Conservation (phyloP, 2,113 vertebrate genomes). For the Catagonus wagneri region DNA sequence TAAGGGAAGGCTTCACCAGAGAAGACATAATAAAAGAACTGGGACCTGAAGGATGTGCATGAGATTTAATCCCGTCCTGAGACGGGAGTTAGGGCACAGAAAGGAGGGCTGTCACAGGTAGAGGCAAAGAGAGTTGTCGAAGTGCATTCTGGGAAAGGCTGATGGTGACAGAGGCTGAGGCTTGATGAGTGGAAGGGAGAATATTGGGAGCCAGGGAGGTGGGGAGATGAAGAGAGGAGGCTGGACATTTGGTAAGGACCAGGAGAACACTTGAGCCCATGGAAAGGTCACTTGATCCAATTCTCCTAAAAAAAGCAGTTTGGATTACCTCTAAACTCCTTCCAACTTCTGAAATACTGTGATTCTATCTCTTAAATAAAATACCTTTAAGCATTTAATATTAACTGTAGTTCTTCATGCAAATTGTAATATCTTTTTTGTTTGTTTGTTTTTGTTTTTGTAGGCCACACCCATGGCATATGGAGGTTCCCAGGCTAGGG, state of each 20-base stretch:
- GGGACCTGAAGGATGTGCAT: not conserved
- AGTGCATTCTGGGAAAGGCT: not conserved
- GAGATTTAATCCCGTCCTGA: not conserved
- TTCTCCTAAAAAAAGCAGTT: not conserved
- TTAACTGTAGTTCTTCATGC: not conserved
- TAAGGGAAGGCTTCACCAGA: not conserved
- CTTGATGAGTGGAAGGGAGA: not conserved
- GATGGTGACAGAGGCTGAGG: not conserved
- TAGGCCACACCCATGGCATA: too few species aligned
- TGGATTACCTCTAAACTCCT: not conserved
- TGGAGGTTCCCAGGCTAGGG: too few species aligned
- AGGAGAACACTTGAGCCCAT: not conserved
- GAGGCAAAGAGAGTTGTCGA: not conserved
- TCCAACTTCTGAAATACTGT: not conserved
- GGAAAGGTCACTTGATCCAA: not conserved
- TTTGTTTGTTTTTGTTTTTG: too few species aligned
- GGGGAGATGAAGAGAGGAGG: not conserved
- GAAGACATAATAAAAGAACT: not conserved
- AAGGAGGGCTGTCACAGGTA: not conserved
- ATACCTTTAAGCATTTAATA: not conserved
- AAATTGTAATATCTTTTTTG: not conserved
- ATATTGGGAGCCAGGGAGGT: rapidly evolving
- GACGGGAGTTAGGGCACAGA: not conserved
- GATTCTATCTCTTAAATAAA: conserved; percentile 1
- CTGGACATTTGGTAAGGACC: not conserved